Evolutionary conservation across 2,113 vertebrate species (phyloP).

Genomic region (Gallinago undulata): DNA sequence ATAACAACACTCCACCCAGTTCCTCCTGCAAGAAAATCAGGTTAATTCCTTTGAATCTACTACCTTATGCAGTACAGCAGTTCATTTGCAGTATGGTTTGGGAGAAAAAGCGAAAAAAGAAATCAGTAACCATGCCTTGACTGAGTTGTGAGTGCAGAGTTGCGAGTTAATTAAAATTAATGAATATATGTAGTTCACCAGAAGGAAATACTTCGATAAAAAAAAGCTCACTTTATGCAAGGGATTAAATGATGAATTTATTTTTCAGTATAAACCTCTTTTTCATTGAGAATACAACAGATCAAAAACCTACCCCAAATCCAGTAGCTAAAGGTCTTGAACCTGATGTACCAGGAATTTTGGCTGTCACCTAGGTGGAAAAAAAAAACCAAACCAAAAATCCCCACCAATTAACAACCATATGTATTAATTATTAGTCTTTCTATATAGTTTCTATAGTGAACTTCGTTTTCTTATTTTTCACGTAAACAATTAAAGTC

Average conservation of each 20-base stretch:
- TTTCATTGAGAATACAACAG: background rate
- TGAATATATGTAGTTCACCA: background rate
- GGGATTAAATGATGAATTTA: background rate
- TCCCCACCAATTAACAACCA: rapidly evolving
- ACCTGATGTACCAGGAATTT: conserved; percentile 86
- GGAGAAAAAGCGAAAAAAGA: background rate
- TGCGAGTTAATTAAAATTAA: background rate
- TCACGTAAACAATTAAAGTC: background rate
- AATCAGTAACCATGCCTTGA: background rate
- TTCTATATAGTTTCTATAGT: background rate
- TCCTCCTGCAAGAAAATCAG: background rate
- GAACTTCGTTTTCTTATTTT: background rate
- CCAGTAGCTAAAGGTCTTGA: conserved; percentile 84
- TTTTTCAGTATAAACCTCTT: background rate
- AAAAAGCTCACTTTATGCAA: background rate
- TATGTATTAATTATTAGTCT: background rate
- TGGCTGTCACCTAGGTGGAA: conserved; percentile 85
- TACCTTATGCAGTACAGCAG: background rate
- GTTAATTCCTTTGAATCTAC: background rate
- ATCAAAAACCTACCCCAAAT: conserved; percentile 83
- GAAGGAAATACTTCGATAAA: background rate
- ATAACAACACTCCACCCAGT: background rate
- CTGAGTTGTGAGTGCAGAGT: background rate
- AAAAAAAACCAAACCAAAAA: background rate
- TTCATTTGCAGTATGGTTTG: background rate